A percentile compares a stretch with the other conserved stretches of the same genome.
Evolutionary conservation across 2,888 invertebrate species (phyloP).

Genomic region (Punctoribates punctum): DNA sequence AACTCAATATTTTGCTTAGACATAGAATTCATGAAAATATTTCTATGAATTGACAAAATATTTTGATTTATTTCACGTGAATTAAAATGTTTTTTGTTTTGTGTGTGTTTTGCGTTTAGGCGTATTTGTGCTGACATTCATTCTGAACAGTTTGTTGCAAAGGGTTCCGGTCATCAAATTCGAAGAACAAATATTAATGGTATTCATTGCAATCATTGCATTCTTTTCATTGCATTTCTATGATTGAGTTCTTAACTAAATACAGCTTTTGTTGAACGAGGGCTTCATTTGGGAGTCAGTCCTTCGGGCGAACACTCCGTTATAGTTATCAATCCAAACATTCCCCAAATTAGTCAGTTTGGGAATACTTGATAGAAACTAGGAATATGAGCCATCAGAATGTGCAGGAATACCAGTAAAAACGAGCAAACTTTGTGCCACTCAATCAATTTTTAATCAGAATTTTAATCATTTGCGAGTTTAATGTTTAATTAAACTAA

Average conservation of each 20-base stretch:
- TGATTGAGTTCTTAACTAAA: slow-evolving; percentile 4
- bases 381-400: no score
- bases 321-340: background rate
- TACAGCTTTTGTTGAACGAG: background rate
- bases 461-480: no score
- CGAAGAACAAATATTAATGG: slow-evolving; percentile 60
- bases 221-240: background rate
- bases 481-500: no score
- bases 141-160: slow-evolving; percentile 56
- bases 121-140: slow-evolving; percentile 56
- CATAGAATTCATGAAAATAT: no score
- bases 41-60: background rate
- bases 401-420: no score
- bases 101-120: slow-evolving; percentile 54
- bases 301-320: background rate
- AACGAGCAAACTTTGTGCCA: no score
- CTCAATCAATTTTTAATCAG: no score
- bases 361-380: no score
- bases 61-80: background rate
- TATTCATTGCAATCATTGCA: background rate
- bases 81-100: background rate
- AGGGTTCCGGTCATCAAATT: slow-evolving; percentile 55
- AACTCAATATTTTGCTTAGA: no score
- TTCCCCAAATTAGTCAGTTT: background rate
- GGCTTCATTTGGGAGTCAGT: slow-evolving; percentile 6